Percentiles rank a stretch among this genome's conserved stretches.
Evolutionary conservation across 2,888 invertebrate species (phyloP).

Genomic region (Lochmaea capreae): DNA sequence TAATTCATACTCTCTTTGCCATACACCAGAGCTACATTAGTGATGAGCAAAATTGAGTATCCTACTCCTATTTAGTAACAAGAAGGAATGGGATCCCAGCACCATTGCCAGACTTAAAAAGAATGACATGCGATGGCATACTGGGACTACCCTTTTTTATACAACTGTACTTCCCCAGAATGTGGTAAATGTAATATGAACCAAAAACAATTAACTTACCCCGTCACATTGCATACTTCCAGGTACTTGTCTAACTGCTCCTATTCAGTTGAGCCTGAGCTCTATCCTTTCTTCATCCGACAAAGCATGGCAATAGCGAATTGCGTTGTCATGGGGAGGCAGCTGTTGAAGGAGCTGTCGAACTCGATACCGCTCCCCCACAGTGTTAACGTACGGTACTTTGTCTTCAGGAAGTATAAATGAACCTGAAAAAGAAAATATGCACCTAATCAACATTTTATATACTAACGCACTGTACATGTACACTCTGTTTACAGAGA

Average conservation of each 20-base stretch:
- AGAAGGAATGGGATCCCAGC: too few species aligned
- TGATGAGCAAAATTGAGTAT: too few species aligned
- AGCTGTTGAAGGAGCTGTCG: conserved; percentile 95
- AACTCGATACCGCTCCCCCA: conserved; percentile 93
- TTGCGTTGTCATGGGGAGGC: conserved; percentile 98
- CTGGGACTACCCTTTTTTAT: too few species aligned
- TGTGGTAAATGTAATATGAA: neutral
- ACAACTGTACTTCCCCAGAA: too few species aligned
- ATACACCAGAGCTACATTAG: too few species aligned
- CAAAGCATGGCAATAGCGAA: conserved; percentile 94
- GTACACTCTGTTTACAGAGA: too few species aligned
- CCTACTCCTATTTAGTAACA: too few species aligned
- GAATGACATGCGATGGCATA: too few species aligned
- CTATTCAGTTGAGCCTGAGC: conserved; percentile 89
- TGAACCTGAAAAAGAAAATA: conserved; percentile 85
- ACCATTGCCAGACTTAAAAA: too few species aligned
- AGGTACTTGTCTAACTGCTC: conserved; percentile 87
- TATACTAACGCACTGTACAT: too few species aligned
- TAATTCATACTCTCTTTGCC: too few species aligned
- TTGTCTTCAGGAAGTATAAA: conserved; percentile 97
- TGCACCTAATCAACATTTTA: neutral
- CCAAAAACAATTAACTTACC: conserved; percentile 70
- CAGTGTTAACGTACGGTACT: conserved; percentile 96
- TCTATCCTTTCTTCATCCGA: conserved; percentile 95
- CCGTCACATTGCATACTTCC: conserved; percentile 80